Percentiles rank a stretch among this genome's conserved stretches.
phyloP scores from a whole-genome alignment of 2,888 invertebrate genomes.

The Mayetiola destructor region DNA sequence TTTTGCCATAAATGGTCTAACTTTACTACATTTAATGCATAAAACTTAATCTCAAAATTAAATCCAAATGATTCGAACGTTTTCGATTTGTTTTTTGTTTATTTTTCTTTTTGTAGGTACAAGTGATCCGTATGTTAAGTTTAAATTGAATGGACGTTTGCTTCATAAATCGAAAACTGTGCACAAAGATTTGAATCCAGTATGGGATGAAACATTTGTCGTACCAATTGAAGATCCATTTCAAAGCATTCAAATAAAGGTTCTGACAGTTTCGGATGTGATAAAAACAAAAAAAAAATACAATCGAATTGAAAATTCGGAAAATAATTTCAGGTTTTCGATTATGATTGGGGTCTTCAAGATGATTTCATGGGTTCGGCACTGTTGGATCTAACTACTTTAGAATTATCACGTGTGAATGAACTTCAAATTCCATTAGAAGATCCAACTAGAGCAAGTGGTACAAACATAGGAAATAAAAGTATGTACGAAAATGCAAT shows the following conservation, averaged over 20 bases:
- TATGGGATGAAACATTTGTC: slow-evolving; percentile 95
- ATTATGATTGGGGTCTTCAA: slow-evolving; percentile 92
- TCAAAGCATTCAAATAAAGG: slow-evolving; percentile 68
- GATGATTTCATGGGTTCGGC: slow-evolving; percentile 98
- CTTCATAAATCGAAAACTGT: slow-evolving; percentile 90
- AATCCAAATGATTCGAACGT: too few species aligned
- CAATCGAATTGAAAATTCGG: slow-evolving; percentile 11
- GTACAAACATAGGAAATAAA: background rate
- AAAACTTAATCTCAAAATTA: slow-evolving; percentile 26
- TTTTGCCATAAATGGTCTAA: background rate
- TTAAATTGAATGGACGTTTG: slow-evolving; percentile 72
- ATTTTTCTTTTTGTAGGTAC: slow-evolving; percentile 46
- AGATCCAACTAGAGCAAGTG: slow-evolving; percentile 52
- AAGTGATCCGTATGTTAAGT: slow-evolving; percentile 96
- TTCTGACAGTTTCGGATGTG: slow-evolving; percentile 39
- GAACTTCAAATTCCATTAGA: slow-evolving; percentile 68
- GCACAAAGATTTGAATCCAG: slow-evolving; percentile 85
- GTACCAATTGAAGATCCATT: slow-evolving; percentile 86
- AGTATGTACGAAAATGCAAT: background rate
- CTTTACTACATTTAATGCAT: background rate
- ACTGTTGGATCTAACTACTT: slow-evolving; percentile 62
- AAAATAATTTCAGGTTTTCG: slow-evolving; percentile 64
- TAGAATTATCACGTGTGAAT: slow-evolving; percentile 61
- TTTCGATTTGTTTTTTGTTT: too few species aligned
- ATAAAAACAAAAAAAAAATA: too few species aligned